Percentiles rank a stretch among this genome's conserved stretches.
phyloP scores from a whole-genome alignment of 1,140 invertebrate species.

The Brachionus sp. region DNA sequence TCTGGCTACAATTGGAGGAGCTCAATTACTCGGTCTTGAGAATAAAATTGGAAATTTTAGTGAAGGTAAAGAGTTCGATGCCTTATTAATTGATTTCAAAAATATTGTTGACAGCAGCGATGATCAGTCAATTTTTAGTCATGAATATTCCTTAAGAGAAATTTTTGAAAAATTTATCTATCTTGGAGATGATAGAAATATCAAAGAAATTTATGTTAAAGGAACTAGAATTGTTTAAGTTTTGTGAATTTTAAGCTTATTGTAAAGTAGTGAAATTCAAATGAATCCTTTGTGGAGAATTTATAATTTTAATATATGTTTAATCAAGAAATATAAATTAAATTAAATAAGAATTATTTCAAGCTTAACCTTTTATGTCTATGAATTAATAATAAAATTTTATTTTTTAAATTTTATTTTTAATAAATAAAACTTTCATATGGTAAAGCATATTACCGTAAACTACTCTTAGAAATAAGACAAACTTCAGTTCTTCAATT shows the following conservation, averaged over 20 bases:
- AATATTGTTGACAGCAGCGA: conserved; percentile 48
- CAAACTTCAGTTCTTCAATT: too few relatives aligned
- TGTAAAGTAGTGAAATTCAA: not conserved
- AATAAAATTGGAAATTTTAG: conserved; percentile 73
- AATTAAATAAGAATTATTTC: too few relatives aligned
- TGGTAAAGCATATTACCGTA: too few relatives aligned
- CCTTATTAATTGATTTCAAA: conserved; percentile 64
- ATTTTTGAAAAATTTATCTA: conserved; percentile 67
- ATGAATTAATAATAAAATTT: too few relatives aligned
- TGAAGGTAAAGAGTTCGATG: conserved; percentile 79
- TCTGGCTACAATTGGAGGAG: conserved; percentile 79
- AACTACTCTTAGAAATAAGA: too few relatives aligned
- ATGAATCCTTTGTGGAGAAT: not conserved
- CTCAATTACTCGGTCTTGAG: conserved; percentile 70
- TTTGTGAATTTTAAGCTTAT: not conserved
- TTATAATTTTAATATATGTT: too few relatives aligned
- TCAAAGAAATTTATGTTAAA: conserved; percentile 71
- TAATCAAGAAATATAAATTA: too few relatives aligned
- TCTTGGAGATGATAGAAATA: conserved; percentile 76
- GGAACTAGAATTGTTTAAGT: conserved; percentile 63
- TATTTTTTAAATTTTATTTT: too few relatives aligned
- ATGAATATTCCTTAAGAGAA: conserved; percentile 58
- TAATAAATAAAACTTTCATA: too few relatives aligned
- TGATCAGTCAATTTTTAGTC: not conserved
- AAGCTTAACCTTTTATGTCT: too few relatives aligned